Percentiles rank a stretch among this genome's conserved stretches.
Conservation (phyloP, 2,113 vertebrate genomes). For the Notothenia coriiceps region DNA sequence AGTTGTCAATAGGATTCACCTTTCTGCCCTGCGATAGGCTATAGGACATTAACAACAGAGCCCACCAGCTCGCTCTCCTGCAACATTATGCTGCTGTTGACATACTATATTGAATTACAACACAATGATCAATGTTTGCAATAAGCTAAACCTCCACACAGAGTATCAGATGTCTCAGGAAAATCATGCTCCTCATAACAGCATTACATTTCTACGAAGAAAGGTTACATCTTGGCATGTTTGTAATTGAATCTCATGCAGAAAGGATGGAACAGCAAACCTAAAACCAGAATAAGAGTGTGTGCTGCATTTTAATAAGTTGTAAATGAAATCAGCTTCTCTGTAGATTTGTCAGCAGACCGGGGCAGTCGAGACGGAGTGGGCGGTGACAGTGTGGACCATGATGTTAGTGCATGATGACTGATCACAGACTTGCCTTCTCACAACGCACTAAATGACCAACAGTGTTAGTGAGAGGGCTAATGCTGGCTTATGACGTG, state of each 20-base stretch:
- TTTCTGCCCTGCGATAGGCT: conserved; percentile 23
- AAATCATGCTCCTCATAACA: conserved; percentile 42
- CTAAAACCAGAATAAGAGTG: conserved; percentile 20
- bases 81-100: conserved; percentile 44
- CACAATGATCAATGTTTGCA: conserved; percentile 72
- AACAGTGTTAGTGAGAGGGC: conserved; percentile 32
- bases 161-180: conserved; percentile 62
- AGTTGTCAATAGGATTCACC: conserved; percentile 59
- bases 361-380: conserved; percentile 55
- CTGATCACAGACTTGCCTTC: conserved; percentile 51
- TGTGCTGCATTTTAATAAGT: conserved; percentile 41
- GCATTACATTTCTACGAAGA: conserved; percentile 43
- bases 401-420: conserved; percentile 38
- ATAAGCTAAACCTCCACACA: conserved; percentile 66
- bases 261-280: conserved; percentile 18
- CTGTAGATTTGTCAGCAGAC: conserved; percentile 40
- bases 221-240: conserved; percentile 42
- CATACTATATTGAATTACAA: conserved; percentile 68
- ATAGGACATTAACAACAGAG: conserved; percentile 13
- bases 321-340: conserved; percentile 43
- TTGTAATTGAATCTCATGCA: conserved; percentile 56
- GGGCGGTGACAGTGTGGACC: conserved; percentile 53
- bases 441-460: conserved; percentile 59
- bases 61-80: not conserved
- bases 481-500: conserved; percentile 58